Evolutionary conservation across 2,888 invertebrate species (phyloP), one percentile per base, ranked within the genome.

Genomic region (Dryobotodes eremita): DNA sequence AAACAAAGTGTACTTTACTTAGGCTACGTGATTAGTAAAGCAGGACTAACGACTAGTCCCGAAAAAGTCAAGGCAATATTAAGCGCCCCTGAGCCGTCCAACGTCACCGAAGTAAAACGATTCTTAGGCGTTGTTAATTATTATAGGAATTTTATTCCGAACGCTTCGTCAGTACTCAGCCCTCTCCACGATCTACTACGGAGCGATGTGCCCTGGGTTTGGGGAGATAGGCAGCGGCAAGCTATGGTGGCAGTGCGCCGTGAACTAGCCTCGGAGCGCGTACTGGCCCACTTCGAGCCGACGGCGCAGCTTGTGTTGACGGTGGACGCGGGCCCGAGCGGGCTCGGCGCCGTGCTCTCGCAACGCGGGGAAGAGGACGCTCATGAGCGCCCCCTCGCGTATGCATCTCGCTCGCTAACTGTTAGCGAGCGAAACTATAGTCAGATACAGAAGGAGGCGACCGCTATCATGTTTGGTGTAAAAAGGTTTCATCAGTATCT

Each of bases 221-320:
- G n/a, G n/a, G n/a, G n/a, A n/a, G n/a, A n/a, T n/a, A n/a, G n/a
- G n/a, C n/a, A n/a, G n/a, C n/a, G n/a, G n/a, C n/a, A n/a, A n/a
- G n/a, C n/a, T n/a, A n/a, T n/a, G n/a, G n/a, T n/a, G n/a, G n/a
- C n/a, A n/a, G n/a, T n/a, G n/a, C n/a, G n/a, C n/a, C n/a, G n/a
- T n/a, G n/a, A n/a, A n/a, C n/a, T 87, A 15, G 71, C 79, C 0
- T 79, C 81, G 8, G 84, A 85, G n/a, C 80, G 82, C n/a, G 82
- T 83, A 26, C 71, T 88, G 57, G 84, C 85, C 31, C 85, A 88
- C 46, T 85, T 83, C 42, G 78, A 82, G 13, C 79, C 71, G 59
- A n/a, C 36, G 6, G 75, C 71, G 15, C 71, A 65, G 61, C 71
- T 76, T 6, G 64, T 76, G 53, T n/a, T 76, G 3, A 48, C 76